These are phyloP conservation scores for Neocrepidodera transversa DNA, from an alignment of 2,888 invertebrate genomes.

Conservation along the genomic window DNA sequence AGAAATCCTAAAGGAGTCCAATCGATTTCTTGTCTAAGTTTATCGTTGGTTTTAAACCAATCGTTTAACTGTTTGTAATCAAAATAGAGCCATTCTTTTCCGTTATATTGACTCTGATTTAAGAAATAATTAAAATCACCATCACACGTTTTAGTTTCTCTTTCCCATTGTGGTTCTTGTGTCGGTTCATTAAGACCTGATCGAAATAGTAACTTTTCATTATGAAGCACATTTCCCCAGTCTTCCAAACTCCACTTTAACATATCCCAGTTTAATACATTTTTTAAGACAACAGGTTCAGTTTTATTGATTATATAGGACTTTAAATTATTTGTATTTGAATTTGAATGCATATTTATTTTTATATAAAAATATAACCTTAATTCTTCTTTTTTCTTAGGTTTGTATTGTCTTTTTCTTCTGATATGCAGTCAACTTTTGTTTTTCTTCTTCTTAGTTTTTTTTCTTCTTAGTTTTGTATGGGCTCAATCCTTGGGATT, in stretches of 20 bases:
- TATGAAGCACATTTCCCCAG: slow-evolving; percentile 66
- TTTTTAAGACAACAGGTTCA: slow-evolving; percentile 65
- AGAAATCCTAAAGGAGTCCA: slow-evolving; percentile 79
- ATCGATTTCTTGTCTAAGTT: slow-evolving; percentile 67
- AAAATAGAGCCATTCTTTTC: slow-evolving; percentile 75
- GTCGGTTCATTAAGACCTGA: slow-evolving; percentile 58
- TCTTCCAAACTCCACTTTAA: slow-evolving; percentile 68
- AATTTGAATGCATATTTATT: neutral
- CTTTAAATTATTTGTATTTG: slow-evolving; percentile 2
- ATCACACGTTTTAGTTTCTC: slow-evolving; percentile 66
- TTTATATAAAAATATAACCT: slow-evolving; percentile 7
- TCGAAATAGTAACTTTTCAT: slow-evolving; percentile 67
- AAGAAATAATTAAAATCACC: slow-evolving; percentile 73
- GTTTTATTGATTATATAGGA: slow-evolving; percentile 17
- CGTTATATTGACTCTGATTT: slow-evolving; percentile 52
- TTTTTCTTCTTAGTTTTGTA: too few relatives aligned
- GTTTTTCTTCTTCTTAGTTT: too few relatives aligned
- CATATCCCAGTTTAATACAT: slow-evolving; percentile 66
- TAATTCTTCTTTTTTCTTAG: neutral
- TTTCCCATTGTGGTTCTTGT: slow-evolving; percentile 79
- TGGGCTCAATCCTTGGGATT: too few relatives aligned
- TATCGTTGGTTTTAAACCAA: slow-evolving; percentile 67
- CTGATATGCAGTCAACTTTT: too few relatives aligned
- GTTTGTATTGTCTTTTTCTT: too few relatives aligned
- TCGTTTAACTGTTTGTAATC: slow-evolving; percentile 83